Percentiles rank a stretch among this genome's conserved stretches.
Conservation (phyloP, 2,888 invertebrate genomes). For the Pollenia labialis region DNA sequence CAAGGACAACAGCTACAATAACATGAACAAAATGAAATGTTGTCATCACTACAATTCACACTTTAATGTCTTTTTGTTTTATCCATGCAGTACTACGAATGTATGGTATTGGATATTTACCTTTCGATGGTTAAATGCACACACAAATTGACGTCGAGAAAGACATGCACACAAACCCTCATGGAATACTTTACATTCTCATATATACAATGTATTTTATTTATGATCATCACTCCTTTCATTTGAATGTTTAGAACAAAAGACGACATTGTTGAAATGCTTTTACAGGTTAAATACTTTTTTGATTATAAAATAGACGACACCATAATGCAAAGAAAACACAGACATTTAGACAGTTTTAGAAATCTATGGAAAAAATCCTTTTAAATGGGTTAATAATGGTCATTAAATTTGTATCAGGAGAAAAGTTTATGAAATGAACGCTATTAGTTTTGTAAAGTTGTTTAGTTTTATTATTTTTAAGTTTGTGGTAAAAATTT, state of each 20-base stretch:
- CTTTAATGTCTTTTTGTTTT: slow-evolving; percentile 66
- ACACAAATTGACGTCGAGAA: slow-evolving; percentile 11
- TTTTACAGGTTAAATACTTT: slow-evolving; percentile 64
- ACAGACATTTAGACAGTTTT: slow-evolving; percentile 53
- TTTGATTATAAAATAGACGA: slow-evolving; percentile 51
- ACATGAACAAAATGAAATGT: slow-evolving; percentile 59
- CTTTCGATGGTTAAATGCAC: slow-evolving; percentile 27
- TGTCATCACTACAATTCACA: slow-evolving; percentile 69
- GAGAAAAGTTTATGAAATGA: not conserved
- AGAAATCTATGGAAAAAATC: slow-evolving; percentile 8
- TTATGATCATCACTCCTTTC: slow-evolving; percentile 66
- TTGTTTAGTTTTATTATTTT: not conserved
- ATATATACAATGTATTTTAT: slow-evolving; percentile 52
- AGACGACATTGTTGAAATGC: slow-evolving; percentile 63
- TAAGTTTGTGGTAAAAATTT: too few species aligned
- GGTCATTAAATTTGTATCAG: slow-evolving; percentile 43
- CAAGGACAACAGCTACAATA: slow-evolving; percentile 26
- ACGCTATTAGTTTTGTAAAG: not conserved
- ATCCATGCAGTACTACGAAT: not conserved
- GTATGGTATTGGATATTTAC: slow-evolving; percentile 30
- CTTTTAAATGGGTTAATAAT: slow-evolving; percentile 49
- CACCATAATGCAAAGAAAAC: not conserved
- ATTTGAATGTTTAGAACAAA: slow-evolving; percentile 58
- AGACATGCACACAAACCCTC: not conserved
- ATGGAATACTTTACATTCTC: slow-evolving; percentile 8